These are phyloP conservation scores for Tigriopus californicus DNA, from an alignment of 2,888 invertebrate genomes.

Conservation along the genomic window DNA sequence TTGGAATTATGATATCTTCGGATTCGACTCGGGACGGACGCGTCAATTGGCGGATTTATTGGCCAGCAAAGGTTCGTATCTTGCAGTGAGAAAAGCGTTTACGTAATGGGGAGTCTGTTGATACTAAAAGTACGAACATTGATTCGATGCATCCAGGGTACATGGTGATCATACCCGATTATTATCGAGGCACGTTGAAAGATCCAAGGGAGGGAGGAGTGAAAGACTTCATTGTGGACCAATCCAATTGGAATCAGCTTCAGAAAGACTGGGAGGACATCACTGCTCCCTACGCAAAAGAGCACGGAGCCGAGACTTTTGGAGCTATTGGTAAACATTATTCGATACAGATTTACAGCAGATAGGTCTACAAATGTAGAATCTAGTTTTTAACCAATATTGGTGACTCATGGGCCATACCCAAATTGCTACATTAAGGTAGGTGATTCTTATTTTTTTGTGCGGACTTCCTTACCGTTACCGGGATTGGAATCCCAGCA, in stretches of 20 bases:
- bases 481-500: too few species aligned
- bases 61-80: not conserved
- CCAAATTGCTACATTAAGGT: too few species aligned
- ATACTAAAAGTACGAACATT: too few species aligned
- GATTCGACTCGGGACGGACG: not conserved
- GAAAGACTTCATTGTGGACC: not conserved
- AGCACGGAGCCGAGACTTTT: not conserved
- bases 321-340: not conserved
- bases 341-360: too few species aligned
- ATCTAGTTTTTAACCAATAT: too few species aligned
- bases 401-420: too few species aligned
- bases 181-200: not conserved
- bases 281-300: not conserved
- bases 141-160: not conserved
- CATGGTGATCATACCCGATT: not conserved
- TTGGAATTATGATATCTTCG: slow-evolving; percentile 9
- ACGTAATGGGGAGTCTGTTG: too few species aligned
- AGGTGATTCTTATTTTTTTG: too few species aligned
- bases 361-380: too few species aligned
- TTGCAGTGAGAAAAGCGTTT: too few species aligned
- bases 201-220: not conserved
- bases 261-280: not conserved
- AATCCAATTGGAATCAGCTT: not conserved
- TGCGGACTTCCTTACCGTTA: too few species aligned
- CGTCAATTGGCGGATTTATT: slow-evolving; percentile 1